Evolutionary conservation across 2,113 vertebrate genomes (phyloP).

Genomic region (Acanthochromis polyacanthus): DNA sequence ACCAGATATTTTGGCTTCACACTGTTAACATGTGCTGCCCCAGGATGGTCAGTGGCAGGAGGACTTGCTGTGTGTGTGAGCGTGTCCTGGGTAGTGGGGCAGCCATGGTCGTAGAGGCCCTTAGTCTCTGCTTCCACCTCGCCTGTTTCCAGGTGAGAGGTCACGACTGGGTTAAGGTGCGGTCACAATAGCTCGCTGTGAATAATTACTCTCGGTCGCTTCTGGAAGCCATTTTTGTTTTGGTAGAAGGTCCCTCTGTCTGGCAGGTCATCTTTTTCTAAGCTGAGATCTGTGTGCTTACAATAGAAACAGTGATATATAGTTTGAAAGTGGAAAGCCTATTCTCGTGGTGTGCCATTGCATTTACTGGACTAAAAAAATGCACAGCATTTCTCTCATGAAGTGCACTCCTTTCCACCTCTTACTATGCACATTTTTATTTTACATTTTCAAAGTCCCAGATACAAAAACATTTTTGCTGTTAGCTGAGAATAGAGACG

Average conservation of each 20-base stretch:
- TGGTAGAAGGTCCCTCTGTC: background rate
- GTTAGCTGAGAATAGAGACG: too few species aligned
- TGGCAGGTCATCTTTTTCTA: too few species aligned
- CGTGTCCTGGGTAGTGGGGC: slow-evolving; percentile 94
- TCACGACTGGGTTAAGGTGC: slow-evolving; percentile 18
- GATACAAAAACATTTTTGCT: too few species aligned
- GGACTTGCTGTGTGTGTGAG: slow-evolving; percentile 92
- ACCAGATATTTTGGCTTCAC: slow-evolving; percentile 22
- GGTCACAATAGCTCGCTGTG: slow-evolving; percentile 22
- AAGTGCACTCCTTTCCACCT: too few species aligned
- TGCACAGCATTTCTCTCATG: too few species aligned
- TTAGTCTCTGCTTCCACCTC: slow-evolving; percentile 98
- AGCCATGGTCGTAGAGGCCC: slow-evolving; percentile 95
- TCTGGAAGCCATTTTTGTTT: background rate
- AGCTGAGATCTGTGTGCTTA: too few species aligned
- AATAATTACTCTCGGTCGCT: background rate
- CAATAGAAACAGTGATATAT: too few species aligned
- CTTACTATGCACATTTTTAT: too few species aligned
- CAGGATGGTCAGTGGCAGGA: slow-evolving; percentile 94
- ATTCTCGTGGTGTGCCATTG: too few species aligned
- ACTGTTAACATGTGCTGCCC: slow-evolving; percentile 74
- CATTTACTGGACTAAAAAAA: too few species aligned
- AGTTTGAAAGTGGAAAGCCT: too few species aligned
- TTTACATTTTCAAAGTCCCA: too few species aligned
- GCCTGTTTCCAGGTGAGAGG: slow-evolving; percentile 97